Conservation (phyloP, 2,888 invertebrate genomes). For the Ecliptopera silaceata region DNA sequence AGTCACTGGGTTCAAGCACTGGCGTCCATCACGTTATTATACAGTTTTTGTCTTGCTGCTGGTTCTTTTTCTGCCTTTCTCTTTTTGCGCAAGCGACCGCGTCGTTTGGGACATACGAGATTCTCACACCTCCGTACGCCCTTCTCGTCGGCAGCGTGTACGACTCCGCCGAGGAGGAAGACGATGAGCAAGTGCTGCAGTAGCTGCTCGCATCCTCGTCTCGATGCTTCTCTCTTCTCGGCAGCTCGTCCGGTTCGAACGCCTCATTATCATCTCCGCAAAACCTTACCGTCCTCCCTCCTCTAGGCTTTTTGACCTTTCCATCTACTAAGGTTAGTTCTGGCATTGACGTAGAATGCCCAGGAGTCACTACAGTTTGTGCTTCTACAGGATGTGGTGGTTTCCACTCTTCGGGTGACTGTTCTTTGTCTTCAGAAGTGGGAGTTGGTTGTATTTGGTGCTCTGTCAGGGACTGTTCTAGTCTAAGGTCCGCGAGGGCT, state of each 20-base stretch:
- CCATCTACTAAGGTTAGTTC: constrained; percentile 80
- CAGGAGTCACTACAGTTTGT: constrained; percentile 78
- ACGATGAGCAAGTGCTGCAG: constrained; percentile 95
- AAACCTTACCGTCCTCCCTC: constrained; percentile 73
- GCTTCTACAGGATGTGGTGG: constrained; percentile 79
- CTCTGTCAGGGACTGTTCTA: constrained; percentile 87
- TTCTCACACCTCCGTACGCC: constrained; percentile 93
- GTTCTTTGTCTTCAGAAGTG: constrained; percentile 59
- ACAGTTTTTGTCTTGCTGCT: constrained; percentile 91
- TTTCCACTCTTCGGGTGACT: constrained; percentile 77
- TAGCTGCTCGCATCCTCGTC: constrained; percentile 89
- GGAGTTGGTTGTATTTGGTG: constrained; percentile 85
- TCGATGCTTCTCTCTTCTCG: constrained; percentile 57
- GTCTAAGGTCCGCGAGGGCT: constrained; percentile 77
- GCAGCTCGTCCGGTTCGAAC: constrained; percentile 73
- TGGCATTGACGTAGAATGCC: constrained; percentile 79
- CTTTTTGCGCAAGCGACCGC: constrained; percentile 92
- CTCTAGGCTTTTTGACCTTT: constrained; percentile 60
- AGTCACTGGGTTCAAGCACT: constrained; percentile 60
- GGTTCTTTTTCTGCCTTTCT: constrained; percentile 83
- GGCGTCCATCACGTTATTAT: constrained; percentile 89
- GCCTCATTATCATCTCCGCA: constrained; percentile 77
- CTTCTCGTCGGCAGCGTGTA: constrained; percentile 92
- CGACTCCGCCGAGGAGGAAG: constrained; percentile 93
- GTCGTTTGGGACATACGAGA: constrained; percentile 97